Base-by-base conservation (phyloP, 2,113 vertebrate species). In the Panthera tigris region DNA sequence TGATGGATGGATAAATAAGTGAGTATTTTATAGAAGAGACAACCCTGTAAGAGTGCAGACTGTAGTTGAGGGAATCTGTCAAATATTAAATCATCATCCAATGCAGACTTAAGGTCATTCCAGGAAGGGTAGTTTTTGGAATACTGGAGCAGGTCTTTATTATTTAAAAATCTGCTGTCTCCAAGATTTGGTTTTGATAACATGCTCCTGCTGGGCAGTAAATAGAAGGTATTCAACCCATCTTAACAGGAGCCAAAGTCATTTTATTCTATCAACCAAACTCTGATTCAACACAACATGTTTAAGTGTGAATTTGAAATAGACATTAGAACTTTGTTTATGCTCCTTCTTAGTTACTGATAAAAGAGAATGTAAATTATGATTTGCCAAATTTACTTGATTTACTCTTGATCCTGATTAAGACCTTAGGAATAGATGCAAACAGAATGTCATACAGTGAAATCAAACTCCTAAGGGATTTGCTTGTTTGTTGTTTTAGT, bases 281-380 rank as follows among this genome's bases (percentile, higher is more conserved):
- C 12, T 12, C 66, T 48, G 11, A 81, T 78, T 85, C 33, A 88
- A 91, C 4, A 45, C 31, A 92, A 39, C 1, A 7, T 83, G 16
- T 78, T 79, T 89, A 85, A 96, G 6, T 95, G 84, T 48, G 19
- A 95, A 94, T 97, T 48, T 95, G 27, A 94, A 97, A 65, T 45
- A 86, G 13, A 83, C 3, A 9, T 92, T 25, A 55, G 25, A 82
- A 73, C 25, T 91, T 94, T 94, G 7, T 85, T 69, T 55, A 48
- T 7, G 15, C 81, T 61, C 50, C 29, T 36, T 52, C 45, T 79
- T n/a, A 80, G 55, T 89, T 86, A 57, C 7, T 82, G 14, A 91
- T 81, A 18, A 84, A 69, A 86, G 55, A 92, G 33, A 7, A 89
- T 81, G 36, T 63, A 91, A 25, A 1, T 85, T 86, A 84, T 71